phyloP scores from a whole-genome alignment of 2,797 vertebrate genomes.

The Ptychadena robeensis region DNA sequence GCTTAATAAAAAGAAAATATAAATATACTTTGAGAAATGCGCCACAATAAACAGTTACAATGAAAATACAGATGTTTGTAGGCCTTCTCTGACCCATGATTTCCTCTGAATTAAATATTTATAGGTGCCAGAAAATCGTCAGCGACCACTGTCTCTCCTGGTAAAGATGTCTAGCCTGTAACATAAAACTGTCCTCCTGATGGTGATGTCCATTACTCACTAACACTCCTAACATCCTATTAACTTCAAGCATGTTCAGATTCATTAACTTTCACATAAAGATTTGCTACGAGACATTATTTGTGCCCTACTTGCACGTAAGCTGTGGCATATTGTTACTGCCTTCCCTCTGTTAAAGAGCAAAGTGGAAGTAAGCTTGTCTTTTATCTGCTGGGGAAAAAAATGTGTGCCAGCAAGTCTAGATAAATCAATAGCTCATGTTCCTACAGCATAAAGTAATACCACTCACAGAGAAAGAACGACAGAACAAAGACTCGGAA shows the following conservation, averaged over 20 bases:
- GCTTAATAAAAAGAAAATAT: too few species aligned
- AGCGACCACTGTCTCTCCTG: neutral
- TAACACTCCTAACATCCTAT: neutral
- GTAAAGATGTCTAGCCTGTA: neutral
- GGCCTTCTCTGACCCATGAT: too few species aligned
- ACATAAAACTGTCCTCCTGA: neutral
- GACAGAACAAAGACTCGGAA: neutral
- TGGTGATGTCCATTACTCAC: neutral
- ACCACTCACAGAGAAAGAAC: neutral
- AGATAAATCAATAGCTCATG: slow-evolving; percentile 7
- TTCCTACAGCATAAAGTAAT: neutral
- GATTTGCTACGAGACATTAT: neutral
- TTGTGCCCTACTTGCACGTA: neutral
- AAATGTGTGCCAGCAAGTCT: slow-evolving; percentile 3
- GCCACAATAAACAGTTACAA: too few species aligned
- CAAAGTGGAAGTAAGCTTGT: neutral
- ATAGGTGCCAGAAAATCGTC: too few species aligned
- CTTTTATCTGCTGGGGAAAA: neutral
- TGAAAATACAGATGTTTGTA: too few species aligned
- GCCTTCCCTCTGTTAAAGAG: neutral
- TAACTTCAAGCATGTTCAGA: neutral
- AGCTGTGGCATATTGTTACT: neutral
- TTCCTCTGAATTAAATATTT: too few species aligned
- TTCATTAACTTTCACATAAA: neutral
- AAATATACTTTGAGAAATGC: too few species aligned